Evolutionary conservation across 2,888 invertebrate species (phyloP).

Genomic region (Galerucella nymphaeae): DNA sequence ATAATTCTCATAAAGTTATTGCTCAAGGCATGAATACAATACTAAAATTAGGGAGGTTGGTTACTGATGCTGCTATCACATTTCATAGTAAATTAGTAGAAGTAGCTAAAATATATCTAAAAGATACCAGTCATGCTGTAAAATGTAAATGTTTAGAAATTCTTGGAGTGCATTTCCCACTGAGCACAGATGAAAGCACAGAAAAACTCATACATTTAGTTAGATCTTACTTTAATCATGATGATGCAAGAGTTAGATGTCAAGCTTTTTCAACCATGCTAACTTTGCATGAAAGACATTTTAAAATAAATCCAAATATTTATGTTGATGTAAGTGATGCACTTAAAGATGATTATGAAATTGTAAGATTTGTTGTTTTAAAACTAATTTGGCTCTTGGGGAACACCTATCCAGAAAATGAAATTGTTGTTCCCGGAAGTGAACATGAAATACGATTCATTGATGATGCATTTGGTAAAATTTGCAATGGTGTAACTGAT

Average conservation of each 20-base stretch:
- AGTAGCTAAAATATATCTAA: conserved; percentile 76
- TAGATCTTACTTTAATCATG: conserved; percentile 85
- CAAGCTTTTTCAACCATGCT: conserved; percentile 90
- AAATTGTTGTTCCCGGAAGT: conserved; percentile 76
- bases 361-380: conserved; percentile 87
- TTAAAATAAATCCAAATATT: conserved; percentile 78
- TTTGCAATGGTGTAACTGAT: conserved; percentile 94
- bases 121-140: conserved; percentile 82
- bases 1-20: conserved; percentile 84
- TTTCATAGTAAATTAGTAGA: conserved; percentile 72
- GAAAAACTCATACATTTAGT: conserved; percentile 77
- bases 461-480: conserved; percentile 96
- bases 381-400: conserved; percentile 88
- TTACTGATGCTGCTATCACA: conserved; percentile 67
- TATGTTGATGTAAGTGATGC: conserved; percentile 79
- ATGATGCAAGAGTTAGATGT: conserved; percentile 91
- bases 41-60: conserved; percentile 76
- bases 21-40: conserved; percentile 82
- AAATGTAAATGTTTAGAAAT: conserved; percentile 84
- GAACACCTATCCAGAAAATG: conserved; percentile 86
- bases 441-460: conserved; percentile 89
- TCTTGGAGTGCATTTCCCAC: conserved; percentile 78
- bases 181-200: conserved; percentile 70
- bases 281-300: conserved; percentile 83
- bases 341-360: conserved; percentile 92